These are phyloP conservation scores for Hydra vulgaris DNA, from an alignment of 30 jellyfish, hydroid and myxozoan species.

Conservation along the genomic window DNA sequence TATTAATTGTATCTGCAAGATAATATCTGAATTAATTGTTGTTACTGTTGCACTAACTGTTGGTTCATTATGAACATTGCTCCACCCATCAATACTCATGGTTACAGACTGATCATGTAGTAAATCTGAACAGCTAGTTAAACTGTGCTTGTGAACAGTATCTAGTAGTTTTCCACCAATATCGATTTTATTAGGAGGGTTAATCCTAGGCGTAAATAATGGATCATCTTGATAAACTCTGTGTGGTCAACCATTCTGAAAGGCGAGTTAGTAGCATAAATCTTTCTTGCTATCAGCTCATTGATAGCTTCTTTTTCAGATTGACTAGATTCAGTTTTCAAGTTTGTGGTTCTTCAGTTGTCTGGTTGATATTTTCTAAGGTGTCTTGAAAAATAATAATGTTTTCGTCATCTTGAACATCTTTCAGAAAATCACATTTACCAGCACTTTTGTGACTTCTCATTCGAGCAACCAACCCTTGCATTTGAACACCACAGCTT, in stretches of 20 bases:
- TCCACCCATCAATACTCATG: neutral
- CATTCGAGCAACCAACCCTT: too few relatives aligned
- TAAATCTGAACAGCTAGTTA: neutral
- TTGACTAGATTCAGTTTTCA: too few relatives aligned
- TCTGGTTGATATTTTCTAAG: too few relatives aligned
- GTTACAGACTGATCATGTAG: neutral
- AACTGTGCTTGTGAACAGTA: neutral
- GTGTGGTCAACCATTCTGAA: neutral
- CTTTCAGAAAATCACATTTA: too few relatives aligned
- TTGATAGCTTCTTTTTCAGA: too few relatives aligned
- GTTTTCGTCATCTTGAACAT: too few relatives aligned
- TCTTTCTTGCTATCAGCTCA: neutral
- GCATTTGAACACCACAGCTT: too few relatives aligned
- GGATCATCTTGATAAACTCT: neutral
- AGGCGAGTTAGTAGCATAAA: neutral
- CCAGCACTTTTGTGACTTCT: too few relatives aligned
- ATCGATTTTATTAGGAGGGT: too few relatives aligned
- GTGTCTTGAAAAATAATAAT: too few relatives aligned
- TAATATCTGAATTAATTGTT: neutral
- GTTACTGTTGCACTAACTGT: neutral
- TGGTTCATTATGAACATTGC: neutral
- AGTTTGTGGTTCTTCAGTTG: too few relatives aligned
- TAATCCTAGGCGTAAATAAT: neutral
- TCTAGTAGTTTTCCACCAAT: neutral
- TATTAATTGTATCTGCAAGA: neutral